A percentile compares a stretch with the other conserved stretches of the same genome.
These are phyloP conservation scores for Lampris incognitus DNA, from an alignment of 2,113 vertebrate genomes.

Conservation along the genomic window DNA sequence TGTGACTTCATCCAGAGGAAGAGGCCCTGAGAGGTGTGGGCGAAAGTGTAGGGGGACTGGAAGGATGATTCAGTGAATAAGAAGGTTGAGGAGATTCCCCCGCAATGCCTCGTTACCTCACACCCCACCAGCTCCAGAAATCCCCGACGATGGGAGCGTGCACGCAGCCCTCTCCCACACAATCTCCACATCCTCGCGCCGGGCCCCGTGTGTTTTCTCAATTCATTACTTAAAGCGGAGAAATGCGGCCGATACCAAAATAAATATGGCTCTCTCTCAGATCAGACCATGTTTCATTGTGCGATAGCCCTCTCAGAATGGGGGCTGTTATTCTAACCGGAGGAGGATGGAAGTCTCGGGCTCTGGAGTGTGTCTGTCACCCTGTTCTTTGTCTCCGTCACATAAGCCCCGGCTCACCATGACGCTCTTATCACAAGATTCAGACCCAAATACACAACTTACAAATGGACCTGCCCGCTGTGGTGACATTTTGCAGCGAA, in stretches of 20 bases:
- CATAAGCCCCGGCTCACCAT: constrained; percentile 48
- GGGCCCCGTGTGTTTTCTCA: constrained; percentile 82
- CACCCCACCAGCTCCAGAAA: constrained; percentile 82
- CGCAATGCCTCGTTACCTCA: constrained; percentile 65
- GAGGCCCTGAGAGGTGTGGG: neutral
- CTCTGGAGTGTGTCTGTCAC: constrained; percentile 78
- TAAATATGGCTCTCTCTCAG: constrained; percentile 76
- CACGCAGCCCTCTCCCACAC: constrained; percentile 89
- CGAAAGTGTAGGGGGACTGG: constrained; percentile 12
- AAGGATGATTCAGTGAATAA: constrained; percentile 34
- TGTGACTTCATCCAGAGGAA: constrained; percentile 45
- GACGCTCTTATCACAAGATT: constrained; percentile 62
- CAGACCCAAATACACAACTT: constrained; percentile 59
- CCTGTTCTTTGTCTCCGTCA: constrained; percentile 71
- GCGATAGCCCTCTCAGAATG: constrained; percentile 71
- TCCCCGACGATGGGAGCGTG: constrained; percentile 81
- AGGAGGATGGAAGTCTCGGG: constrained; percentile 76
- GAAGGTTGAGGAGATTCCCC: constrained; percentile 47
- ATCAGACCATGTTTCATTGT: constrained; percentile 72
- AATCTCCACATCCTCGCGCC: constrained; percentile 80
- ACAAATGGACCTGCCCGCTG: constrained; percentile 49
- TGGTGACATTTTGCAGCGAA: constrained; percentile 27
- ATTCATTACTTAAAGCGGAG: constrained; percentile 82
- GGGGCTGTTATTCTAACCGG: constrained; percentile 77
- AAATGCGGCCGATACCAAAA: constrained; percentile 79